Percentiles rank a stretch among this genome's conserved stretches.
Evolutionary conservation across 2,797 vertebrate genomes (phyloP).

Genomic region (Pangasius krempfi): DNA sequence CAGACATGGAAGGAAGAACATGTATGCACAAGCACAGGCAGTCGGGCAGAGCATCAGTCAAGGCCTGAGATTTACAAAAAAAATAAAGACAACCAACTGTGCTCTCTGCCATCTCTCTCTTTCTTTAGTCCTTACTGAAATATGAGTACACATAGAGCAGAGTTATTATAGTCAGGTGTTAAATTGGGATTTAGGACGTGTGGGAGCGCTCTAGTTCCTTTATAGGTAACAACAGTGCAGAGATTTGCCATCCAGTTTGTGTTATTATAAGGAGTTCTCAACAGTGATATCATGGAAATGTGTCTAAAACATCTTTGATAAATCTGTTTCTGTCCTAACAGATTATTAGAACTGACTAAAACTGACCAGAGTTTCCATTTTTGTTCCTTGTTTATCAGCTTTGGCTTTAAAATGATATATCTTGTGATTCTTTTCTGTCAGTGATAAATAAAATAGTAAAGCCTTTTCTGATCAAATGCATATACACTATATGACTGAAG

Average conservation of each 20-base stretch:
- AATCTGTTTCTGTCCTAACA: not conserved
- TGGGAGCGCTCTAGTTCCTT: not conserved
- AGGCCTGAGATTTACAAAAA: not conserved
- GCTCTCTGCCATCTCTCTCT: not conserved
- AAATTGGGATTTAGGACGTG: slow-evolving; percentile 4
- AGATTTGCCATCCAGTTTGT: not conserved
- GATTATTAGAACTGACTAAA: not conserved
- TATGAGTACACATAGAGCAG: not conserved
- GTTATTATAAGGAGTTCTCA: not conserved
- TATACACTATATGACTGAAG: not conserved
- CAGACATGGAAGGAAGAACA: slow-evolving; percentile 40
- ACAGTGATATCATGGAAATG: not conserved
- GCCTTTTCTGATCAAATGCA: not conserved
- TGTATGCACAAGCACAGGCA: slow-evolving; percentile 18
- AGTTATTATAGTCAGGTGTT: slow-evolving; percentile 11
- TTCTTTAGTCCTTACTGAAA: slow-evolving; percentile 8
- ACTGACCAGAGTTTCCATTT: not conserved
- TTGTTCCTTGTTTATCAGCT: not conserved
- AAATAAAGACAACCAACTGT: not conserved
- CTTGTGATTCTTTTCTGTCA: not conserved
- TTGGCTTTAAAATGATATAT: not conserved
- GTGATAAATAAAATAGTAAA: not conserved
- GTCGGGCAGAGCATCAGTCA: not conserved
- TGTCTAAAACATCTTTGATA: not conserved
- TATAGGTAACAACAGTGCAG: not conserved